Percentiles rank a stretch among this genome's conserved stretches.
Conservation (phyloP, 1,140 invertebrate genomes). For the Drosophila kepulauana region DNA sequence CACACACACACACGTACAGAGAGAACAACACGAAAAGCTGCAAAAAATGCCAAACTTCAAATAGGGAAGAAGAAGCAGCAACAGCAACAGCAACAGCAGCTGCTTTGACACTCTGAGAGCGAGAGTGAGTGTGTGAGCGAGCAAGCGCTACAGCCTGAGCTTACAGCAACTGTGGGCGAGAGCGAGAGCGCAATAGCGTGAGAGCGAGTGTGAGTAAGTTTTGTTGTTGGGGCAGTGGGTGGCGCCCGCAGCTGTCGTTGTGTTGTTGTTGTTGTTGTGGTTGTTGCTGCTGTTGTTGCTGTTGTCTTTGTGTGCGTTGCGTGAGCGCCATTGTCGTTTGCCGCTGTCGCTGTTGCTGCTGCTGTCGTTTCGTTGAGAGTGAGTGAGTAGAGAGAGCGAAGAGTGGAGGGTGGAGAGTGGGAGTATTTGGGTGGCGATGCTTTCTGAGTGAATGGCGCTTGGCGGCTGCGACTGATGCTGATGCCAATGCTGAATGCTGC, state of each 20-base stretch:
- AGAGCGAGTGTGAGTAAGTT: conserved; percentile 12
- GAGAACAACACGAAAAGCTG: conserved; percentile 24
- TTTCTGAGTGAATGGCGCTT: conserved; percentile 37
- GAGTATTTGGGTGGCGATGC: conserved; percentile 8
- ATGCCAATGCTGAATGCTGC: not conserved
- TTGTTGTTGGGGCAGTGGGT: conserved; percentile 34
- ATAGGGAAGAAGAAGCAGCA: conserved; percentile 27
- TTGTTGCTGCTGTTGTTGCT: conserved; percentile 18
- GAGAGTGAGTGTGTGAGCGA: conserved; percentile 40
- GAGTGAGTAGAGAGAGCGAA: not conserved
- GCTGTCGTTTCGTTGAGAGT: not conserved
- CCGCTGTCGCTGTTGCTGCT: conserved; percentile 13
- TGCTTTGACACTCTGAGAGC: conserved; percentile 47
- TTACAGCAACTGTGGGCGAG: not conserved
- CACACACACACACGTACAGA: not conserved
- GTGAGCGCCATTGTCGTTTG: conserved; percentile 47
- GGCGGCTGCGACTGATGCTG: conserved; percentile 18
- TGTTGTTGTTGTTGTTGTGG: conserved; percentile 26
- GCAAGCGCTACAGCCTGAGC: conserved; percentile 8
- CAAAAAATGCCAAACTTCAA: conserved; percentile 44
- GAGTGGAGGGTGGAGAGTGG: not conserved
- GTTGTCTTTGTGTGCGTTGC: conserved; percentile 32
- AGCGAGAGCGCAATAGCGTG: not conserved
- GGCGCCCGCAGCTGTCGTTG: conserved; percentile 42
- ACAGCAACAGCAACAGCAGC: conserved; percentile 16